Percentiles rank a stretch among this genome's conserved stretches.
Evolutionary conservation across 2,797 vertebrate genomes (phyloP).

Genomic region (Glossophaga mutica): DNA sequence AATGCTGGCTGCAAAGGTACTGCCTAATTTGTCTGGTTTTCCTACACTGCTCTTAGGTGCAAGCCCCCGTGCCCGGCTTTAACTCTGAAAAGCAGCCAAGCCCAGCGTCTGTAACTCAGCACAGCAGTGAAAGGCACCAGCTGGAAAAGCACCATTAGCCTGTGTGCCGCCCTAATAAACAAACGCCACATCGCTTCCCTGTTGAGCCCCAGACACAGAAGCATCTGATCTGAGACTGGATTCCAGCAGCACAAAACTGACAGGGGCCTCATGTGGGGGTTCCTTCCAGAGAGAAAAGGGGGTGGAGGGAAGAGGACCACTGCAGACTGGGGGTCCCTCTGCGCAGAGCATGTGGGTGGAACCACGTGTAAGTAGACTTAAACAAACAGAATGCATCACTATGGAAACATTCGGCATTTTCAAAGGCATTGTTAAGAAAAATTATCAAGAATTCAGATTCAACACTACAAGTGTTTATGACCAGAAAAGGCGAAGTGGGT

Average conservation of each 20-base stretch:
- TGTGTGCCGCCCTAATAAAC: neutral
- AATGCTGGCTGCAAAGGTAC: neutral
- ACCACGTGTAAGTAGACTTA: conserved; percentile 28
- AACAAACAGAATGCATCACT: conserved; percentile 73
- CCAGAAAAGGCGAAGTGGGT: conserved; percentile 80
- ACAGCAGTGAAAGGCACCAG: neutral
- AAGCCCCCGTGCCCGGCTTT: neutral
- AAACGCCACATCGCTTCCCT: neutral
- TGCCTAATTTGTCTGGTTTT: neutral
- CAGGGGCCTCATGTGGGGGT: neutral
- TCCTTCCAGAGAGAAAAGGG: neutral
- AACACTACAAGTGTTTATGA: conserved; percentile 70
- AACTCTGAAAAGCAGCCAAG: neutral
- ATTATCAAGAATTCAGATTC: conserved; percentile 62
- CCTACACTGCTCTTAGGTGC: neutral
- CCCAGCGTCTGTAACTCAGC: neutral
- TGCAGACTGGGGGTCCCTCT: neutral
- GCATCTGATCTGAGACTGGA: neutral
- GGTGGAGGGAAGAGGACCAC: neutral
- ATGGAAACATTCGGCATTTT: conserved; percentile 73
- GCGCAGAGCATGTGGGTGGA: conserved; percentile 9
- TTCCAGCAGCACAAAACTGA: neutral
- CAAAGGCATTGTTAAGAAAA: conserved; percentile 63
- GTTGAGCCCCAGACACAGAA: neutral
- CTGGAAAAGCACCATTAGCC: neutral